A percentile compares a stretch with the other conserved stretches of the same genome.
Evolutionary conservation across 2,888 invertebrate species (phyloP).

Genomic region (Anagyrus pseudococci): DNA sequence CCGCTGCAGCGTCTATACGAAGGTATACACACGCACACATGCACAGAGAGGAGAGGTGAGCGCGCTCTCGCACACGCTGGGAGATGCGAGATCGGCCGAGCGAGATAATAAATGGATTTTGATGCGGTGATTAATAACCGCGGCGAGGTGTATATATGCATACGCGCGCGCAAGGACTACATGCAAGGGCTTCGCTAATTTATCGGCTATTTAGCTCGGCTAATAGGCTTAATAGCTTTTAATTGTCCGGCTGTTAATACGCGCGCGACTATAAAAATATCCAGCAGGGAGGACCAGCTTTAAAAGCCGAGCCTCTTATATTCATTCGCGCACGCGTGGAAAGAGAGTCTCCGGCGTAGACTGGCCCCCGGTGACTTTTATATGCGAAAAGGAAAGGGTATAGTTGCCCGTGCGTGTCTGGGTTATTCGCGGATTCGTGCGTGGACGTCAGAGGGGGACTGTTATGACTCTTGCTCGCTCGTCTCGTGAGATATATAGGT

Average conservation of each 20-base stretch:
- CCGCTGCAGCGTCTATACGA: too few relatives aligned
- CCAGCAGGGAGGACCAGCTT: not conserved
- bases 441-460: too few relatives aligned
- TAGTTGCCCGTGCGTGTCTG: too few relatives aligned
- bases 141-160: constrained; percentile 14
- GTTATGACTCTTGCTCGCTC: too few relatives aligned
- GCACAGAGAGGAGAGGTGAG: too few relatives aligned
- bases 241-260: constrained; percentile 19
- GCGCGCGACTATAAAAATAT: not conserved
- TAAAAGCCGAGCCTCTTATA: too few relatives aligned
- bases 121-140: constrained; percentile 33
- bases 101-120: constrained; percentile 38
- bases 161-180: too few relatives aligned
- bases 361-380: not conserved
- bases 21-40: too few relatives aligned
- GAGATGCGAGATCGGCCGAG: constrained; percentile 20
- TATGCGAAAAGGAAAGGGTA: not conserved
- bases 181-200: constrained; percentile 27
- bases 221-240: constrained; percentile 38
- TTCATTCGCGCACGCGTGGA: not conserved
- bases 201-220: constrained; percentile 31
- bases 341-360: not conserved
- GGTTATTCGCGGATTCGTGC: too few relatives aligned
- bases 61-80: too few relatives aligned
- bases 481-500: too few relatives aligned